Conservation (phyloP, 2,888 invertebrate species). For the Chaetogeoica ovagalla region DNA sequence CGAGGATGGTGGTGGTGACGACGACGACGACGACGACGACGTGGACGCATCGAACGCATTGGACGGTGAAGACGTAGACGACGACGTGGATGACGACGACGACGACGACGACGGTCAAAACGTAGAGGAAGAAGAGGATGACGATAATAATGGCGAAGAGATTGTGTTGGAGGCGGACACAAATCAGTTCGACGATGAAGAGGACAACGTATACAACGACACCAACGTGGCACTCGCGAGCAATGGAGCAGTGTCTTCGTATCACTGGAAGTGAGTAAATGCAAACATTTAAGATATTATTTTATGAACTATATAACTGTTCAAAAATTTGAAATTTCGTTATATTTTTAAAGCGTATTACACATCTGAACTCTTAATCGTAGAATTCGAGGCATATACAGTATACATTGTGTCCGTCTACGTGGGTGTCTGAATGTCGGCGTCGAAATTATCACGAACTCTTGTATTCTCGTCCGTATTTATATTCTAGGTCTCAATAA, state of each 20-base stretch:
- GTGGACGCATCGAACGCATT: background rate
- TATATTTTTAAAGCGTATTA: too few species aligned
- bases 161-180: constrained; percentile 28
- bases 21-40: constrained; percentile 64
- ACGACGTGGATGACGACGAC: constrained; percentile 24
- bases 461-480: too few species aligned
- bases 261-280: constrained; percentile 44
- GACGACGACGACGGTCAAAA: background rate
- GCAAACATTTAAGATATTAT: too few species aligned
- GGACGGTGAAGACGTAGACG: background rate
- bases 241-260: constrained; percentile 20
- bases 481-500: too few species aligned
- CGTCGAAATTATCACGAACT: too few species aligned
- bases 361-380: too few species aligned
- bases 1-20: background rate
- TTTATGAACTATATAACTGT: too few species aligned
- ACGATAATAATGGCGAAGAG: constrained; percentile 62
- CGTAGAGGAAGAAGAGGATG: constrained; percentile 64
- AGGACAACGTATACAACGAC: constrained; percentile 4
- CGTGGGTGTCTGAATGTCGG: too few species aligned
- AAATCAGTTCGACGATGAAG: constrained; percentile 25
- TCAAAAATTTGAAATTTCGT: too few species aligned
- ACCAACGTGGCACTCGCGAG: background rate
- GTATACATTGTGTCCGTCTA: too few species aligned
- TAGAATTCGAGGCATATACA: too few species aligned